Conservation (phyloP, 2,888 invertebrate genomes). For the Idaea biselata region DNA sequence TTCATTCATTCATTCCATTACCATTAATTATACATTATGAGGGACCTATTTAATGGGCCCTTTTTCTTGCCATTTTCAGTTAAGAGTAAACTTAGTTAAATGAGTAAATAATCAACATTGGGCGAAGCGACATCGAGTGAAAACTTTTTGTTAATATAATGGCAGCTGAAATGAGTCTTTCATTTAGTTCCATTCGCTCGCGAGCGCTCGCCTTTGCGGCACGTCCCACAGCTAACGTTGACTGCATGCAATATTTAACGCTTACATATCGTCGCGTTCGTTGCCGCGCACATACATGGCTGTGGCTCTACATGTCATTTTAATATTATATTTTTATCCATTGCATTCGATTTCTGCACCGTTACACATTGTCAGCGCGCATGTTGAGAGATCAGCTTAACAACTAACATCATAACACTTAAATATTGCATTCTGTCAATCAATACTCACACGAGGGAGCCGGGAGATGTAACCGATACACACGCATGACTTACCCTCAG, state of each 20-base stretch:
- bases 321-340: conserved; percentile 51
- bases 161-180: conserved; percentile 54
- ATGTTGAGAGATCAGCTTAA: conserved; percentile 60
- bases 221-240: conserved; percentile 76
- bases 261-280: conserved; percentile 42
- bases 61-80: conserved; percentile 29
- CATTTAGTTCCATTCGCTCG: conserved; percentile 65
- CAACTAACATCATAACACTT: conserved; percentile 60
- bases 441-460: conserved; percentile 61
- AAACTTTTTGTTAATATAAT: conserved; percentile 47
- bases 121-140: conserved; percentile 35
- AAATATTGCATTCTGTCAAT: conserved; percentile 80
- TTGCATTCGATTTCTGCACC: conserved; percentile 59
- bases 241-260: conserved; percentile 81
- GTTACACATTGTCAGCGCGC: conserved; percentile 56
- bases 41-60: conserved; percentile 16
- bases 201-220: conserved; percentile 69
- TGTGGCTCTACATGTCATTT: conserved; percentile 56
- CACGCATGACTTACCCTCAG: conserved; percentile 56
- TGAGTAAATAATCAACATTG: conserved; percentile 33
- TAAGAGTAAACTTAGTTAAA: conserved; percentile 40
- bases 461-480: conserved; percentile 35
- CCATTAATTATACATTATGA: not conserved
- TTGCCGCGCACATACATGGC: conserved; percentile 61
- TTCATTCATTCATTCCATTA: conserved; percentile 18